These are phyloP conservation scores for Diplodus puntazzo DNA, from an alignment of 2,797 vertebrate genomes.

Conservation along the genomic window DNA sequence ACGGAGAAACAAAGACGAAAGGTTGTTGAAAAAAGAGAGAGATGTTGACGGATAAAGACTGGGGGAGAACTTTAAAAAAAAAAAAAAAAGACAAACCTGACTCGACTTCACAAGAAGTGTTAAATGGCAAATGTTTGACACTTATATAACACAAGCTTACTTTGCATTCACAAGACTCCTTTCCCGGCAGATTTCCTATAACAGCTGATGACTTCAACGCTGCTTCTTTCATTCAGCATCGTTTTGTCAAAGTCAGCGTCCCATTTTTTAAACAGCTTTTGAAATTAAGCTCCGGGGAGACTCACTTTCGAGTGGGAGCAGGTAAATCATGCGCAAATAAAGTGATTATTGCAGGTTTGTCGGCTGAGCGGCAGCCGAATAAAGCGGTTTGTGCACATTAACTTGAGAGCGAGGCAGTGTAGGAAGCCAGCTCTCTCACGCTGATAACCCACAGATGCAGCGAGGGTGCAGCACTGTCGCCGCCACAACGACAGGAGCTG, in stretches of 20 bases:
- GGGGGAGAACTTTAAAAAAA: neutral
- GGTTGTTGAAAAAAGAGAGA: neutral
- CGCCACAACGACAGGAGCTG: conserved; percentile 16
- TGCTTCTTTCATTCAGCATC: conserved; percentile 10
- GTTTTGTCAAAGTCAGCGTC: conserved; percentile 28
- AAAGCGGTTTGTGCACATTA: conserved; percentile 22
- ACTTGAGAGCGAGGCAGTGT: conserved; percentile 11
- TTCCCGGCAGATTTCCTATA: neutral
- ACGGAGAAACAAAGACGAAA: neutral
- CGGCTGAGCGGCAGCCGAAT: conserved; percentile 19
- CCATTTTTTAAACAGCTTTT: conserved; percentile 17
- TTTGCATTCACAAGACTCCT: conserved; percentile 9
- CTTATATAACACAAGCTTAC: neutral
- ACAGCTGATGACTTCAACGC: neutral
- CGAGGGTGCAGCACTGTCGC: neutral
- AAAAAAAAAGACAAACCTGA: neutral
- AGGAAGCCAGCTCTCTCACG: conserved; percentile 60
- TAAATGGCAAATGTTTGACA: neutral
- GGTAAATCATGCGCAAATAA: conserved; percentile 19
- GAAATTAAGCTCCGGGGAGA: conserved; percentile 2
- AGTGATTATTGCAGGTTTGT: conserved; percentile 24
- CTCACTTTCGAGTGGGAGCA: neutral
- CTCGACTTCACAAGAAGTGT: neutral
- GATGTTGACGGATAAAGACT: neutral
- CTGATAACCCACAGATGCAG: conserved; percentile 67